Evolutionary conservation across 2,113 vertebrate genomes (phyloP).

Genomic region (Tragelaphus strepsiceros): DNA sequence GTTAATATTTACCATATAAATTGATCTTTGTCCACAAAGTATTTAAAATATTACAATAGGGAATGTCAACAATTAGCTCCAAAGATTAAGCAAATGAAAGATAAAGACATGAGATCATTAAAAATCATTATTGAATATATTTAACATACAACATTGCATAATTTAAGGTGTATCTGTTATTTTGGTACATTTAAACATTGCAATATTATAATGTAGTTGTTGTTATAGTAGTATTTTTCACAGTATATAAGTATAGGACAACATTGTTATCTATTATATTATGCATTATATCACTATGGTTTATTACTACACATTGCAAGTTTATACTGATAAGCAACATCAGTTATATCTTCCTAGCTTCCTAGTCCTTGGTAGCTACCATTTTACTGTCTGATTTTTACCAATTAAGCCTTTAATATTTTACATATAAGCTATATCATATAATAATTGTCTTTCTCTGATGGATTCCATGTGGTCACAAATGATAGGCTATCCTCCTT

Average conservation of each 20-base stretch:
- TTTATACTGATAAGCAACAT: neutral
- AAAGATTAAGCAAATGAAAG: slow-evolving; percentile 70
- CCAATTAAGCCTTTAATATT: neutral
- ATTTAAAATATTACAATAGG: slow-evolving; percentile 52
- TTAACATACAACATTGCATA: neutral
- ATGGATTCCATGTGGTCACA: neutral
- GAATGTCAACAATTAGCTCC: slow-evolving; percentile 77
- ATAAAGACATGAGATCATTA: slow-evolving; percentile 42
- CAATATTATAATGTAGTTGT: neutral
- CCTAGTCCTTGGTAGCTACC: neutral
- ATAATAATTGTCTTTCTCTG: neutral
- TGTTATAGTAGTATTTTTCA: neutral
- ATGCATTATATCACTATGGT: neutral
- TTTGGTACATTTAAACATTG: neutral
- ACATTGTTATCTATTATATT: neutral
- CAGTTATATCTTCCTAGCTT: neutral
- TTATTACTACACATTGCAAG: neutral
- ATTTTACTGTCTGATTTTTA: neutral
- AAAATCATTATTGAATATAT: neutral
- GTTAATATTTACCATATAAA: slow-evolving; percentile 70
- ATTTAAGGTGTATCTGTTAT: neutral
- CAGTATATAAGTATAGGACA: neutral
- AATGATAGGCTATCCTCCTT: neutral
- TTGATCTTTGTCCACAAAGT: slow-evolving; percentile 58
- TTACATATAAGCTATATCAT: neutral